Base-by-base conservation (phyloP, 64 coral and sea anemone species). In the Montipora capricornis region DNA sequence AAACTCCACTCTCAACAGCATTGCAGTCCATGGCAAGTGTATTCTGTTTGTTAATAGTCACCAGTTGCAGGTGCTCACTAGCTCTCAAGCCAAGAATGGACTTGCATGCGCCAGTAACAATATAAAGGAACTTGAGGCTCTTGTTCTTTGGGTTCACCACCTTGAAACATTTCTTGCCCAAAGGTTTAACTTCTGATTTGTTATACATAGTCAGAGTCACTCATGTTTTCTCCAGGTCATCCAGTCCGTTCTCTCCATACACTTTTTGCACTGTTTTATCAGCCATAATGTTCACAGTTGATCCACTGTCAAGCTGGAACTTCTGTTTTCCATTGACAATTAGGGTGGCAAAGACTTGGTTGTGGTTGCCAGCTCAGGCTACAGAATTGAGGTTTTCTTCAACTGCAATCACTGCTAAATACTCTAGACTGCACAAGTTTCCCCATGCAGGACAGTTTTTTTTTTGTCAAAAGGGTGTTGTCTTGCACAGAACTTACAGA, bases 231-330 rank as follows among this genome's bases (percentile, higher is more conserved):
- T 47, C 10, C 29, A 47, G 29, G 29, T 29, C 29, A 29, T 29
- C 29, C 11, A 44, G 74, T 11, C 26, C 44, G 10, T 45, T 4
- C 19, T 76, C 74, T 76, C 74, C 44, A 47, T 12, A 47, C 8
- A 76, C 29, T 2, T 44, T 11, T 3, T 44, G 10, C 26, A 73
- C 70, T 22, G 16, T 73, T 73, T 29, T 73, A 76, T 47, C 64
- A 47, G 89, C 47, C 59, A 91, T 81, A 3, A 91, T 55, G 77
- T 92, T 92, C 2, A 92, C 68, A 49, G 90, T n/a, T n/a, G n/a
- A n/a, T n/a, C n/a, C n/a, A n/a, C n/a, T n/a, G n/a, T n/a, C n/a
- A n/a, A n/a, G n/a, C n/a, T n/a, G n/a, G n/a, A n/a, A n/a, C n/a
- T n/a, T n/a, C n/a, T n/a, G n/a, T n/a, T n/a, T n/a, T n/a, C n/a